Evolutionary conservation across 2,113 vertebrate genomes (phyloP).

Genomic region (Mesoclemmys tuberculata): DNA sequence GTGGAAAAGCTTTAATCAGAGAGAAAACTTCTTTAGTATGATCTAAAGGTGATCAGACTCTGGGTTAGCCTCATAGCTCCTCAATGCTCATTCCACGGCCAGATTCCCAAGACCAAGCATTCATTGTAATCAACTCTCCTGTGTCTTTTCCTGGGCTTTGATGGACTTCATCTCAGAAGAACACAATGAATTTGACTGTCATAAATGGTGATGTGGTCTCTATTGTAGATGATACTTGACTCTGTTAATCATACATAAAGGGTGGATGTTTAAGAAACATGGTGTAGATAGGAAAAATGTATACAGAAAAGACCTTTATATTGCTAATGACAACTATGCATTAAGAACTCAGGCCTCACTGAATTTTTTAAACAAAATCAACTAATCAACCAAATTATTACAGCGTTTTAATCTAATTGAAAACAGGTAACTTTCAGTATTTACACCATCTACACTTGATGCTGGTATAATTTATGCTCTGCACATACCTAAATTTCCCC

Average conservation of each 20-base stretch:
- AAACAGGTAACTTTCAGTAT: too few relatives aligned
- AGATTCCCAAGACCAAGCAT: neutral
- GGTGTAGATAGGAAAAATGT: neutral
- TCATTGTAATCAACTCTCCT: neutral
- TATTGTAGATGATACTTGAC: neutral
- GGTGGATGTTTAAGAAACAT: neutral
- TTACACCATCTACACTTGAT: too few relatives aligned
- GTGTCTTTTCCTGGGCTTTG: neutral
- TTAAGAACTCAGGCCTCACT: too few relatives aligned
- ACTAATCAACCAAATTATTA: too few relatives aligned
- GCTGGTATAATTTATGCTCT: too few relatives aligned
- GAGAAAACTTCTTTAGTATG: neutral
- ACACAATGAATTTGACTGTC: neutral
- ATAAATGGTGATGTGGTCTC: neutral
- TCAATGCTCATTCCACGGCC: neutral
- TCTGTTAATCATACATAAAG: neutral
- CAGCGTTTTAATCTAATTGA: too few relatives aligned
- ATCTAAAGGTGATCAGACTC: neutral
- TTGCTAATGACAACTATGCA: too few relatives aligned
- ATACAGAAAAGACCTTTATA: neutral
- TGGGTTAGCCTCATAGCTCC: neutral
- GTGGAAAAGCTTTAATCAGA: neutral
- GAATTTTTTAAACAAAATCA: too few relatives aligned
- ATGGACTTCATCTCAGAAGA: neutral
- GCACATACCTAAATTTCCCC: too few relatives aligned